Base-by-base conservation (phyloP, 2,797 vertebrate genomes). In the Gobio occitaniae region DNA sequence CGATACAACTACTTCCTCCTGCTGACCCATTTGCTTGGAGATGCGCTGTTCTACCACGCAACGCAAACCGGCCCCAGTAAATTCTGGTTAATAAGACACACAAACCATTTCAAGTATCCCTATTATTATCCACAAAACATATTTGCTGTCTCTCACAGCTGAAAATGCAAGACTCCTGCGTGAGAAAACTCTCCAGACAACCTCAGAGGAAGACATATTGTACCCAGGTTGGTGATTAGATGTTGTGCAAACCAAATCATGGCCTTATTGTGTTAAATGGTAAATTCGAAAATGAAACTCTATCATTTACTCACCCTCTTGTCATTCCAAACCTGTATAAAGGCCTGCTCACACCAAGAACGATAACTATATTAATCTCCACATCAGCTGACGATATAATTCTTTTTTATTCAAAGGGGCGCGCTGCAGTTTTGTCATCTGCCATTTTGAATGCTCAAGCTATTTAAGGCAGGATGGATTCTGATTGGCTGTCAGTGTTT, bases 221-320 rank as follows among this genome's bases (percentile, higher is more conserved):
- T 50, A 63, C 44, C 54, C 69, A 83, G 19, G 59, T 66, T 75
- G 47, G 32, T 70, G 19, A 47, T 61, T 63, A 78, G 76, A 63
- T 44, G 38, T 38, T 65, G 32, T 36, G 19, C 29, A 75, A 75
- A 75, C 59, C 56, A 65, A 52, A 66, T 65, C 19, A 65, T 1
- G 2, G 0, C n/a, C 59, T 65, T 75, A 38, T 12, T 75, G 29
- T n/a, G 25, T 63, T 63, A 82, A 82, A 82, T 32, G 6, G 2
- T 59, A 32, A 32, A 72, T 63, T 72, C 12, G 25, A 25, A 70
- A 70, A 44, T 19, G 3, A 71, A 47, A 69, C n/a, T 52, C 9
- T 11, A 10, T 25, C n/a, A 29, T 63, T n/a, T 29, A 29, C 38
- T 71, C 69, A 15, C 21, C 69, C 11, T 47, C 11, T n/a, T 44